Evolutionary conservation across 2,888 invertebrate species (phyloP), one percentile per base, ranked within the genome.

Genomic region (Hylaea fasciaria): DNA sequence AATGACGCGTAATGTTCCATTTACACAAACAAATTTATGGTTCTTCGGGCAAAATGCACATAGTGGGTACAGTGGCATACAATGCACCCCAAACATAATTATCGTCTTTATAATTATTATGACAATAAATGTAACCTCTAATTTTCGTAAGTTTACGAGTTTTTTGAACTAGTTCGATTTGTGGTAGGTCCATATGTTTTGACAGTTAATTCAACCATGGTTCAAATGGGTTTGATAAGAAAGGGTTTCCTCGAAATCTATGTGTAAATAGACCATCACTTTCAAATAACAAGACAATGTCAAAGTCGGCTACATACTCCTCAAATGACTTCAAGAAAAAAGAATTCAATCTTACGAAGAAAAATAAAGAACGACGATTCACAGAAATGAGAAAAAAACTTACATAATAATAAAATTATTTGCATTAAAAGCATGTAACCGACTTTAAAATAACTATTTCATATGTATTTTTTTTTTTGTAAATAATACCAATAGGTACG

Each of bases 291-390:
- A 76, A 78, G 73, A 76, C 77, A 75, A 76, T n/a, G 57, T 59
- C 22, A 55, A 74, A 73, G 71, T 74, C 71, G 76, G 77, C 73
- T 78, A 76, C 76, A 74, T 69, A 72, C 74, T 70, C 41, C 64
- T 60, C 54, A 63, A 60, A 43, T 32, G 47, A 49, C 41, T 14
- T 43, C 50, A 13, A 45, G 44, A 44, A 62, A 32, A 40, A 56
- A 45, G n/a, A 62, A 67, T 60, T 62, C 51, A 50, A 63, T 53
- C 56, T 16, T 64, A 16, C 46, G 54, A 49, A 63, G 62, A 51
- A 57, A 65, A 64, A 63, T 57, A 37, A 51, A 14, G 28, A 37
- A 37, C 12, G 37, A 37, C 12, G 12, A 37, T 37, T n/a, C 10
- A 55, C 49, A 52, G 45, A 51, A 35, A 49, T 3, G 22, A 22